Base-by-base conservation (phyloP, 2,888 invertebrate species). In the Octonoba sinensis region DNA sequence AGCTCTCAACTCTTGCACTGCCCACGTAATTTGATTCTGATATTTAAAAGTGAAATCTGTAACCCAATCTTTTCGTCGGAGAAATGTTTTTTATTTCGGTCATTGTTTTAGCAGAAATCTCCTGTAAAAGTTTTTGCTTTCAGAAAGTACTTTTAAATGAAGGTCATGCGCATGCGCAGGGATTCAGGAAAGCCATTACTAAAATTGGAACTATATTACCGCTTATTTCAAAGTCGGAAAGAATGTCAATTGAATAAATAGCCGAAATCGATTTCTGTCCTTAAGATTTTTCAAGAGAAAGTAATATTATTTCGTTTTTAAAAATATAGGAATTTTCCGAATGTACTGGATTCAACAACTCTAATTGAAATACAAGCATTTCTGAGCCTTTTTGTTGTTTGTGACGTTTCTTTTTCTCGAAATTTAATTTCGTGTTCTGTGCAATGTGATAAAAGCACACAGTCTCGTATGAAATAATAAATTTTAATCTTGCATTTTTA, bases 191-290 rank as follows among this genome's bases (percentile, higher is more conserved):
- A 78, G 51, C 78, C 78, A 78, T 78, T 78, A 72, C 59, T 59
- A 24, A 69, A 72, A 78, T 78, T 78, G 78, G 57, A 59, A 54
- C 44, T 73, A 65, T 73, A 56, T 51, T 56, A 56, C 64, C 49
- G 54, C 11, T 24, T 27, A 18, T 18, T 64, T 65, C 15, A n/a
- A 57, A 57, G 47, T 54, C 49, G 46, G 47, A 59, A 22, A 51
- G 49, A 60, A 60, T 56, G 22, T 67, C 59, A 56, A 72, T 51
- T 69, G 57, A 78, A 72, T 78, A 66, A 78, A 71, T 72, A 54
- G 62, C 46, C 65, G 15, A 66, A 71, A 59, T 66, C 44, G 36
- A 20, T 36, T 36, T 36, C 8, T 36, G 0, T 36, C 36, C 36
- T 36, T 36, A 36, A 36, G 36, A 36, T 36, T 36, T 36, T 36